These are phyloP conservation scores for Ptychadena robeensis DNA, from an alignment of 2,797 vertebrate species.

Conservation along the genomic window DNA sequence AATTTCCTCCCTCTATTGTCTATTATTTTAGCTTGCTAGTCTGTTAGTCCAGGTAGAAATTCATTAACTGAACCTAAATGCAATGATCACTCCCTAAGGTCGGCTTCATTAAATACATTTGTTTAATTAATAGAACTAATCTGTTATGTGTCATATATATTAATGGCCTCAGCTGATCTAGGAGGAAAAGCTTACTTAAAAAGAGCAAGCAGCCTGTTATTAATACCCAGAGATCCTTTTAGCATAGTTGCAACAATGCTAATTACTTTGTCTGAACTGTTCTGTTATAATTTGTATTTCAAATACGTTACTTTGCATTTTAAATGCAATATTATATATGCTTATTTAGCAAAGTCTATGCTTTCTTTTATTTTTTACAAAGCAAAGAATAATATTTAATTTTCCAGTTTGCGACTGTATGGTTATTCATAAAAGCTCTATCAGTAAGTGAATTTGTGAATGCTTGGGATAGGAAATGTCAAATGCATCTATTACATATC, in stretches of 20 bases:
- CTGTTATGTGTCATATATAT: slow-evolving; percentile 31
- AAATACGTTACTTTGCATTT: neutral
- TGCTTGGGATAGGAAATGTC: too few species aligned
- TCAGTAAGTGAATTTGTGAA: neutral
- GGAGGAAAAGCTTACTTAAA: neutral
- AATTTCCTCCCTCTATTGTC: neutral
- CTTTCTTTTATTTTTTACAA: neutral
- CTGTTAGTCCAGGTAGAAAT: neutral
- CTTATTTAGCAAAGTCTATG: neutral
- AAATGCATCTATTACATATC: too few species aligned
- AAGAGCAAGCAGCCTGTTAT: neutral
- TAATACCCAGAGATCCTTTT: neutral
- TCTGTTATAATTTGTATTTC: neutral
- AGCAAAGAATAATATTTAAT: neutral
- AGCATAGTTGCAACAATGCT: neutral
- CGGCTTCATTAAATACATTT: slow-evolving; percentile 48
- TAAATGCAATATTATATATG: neutral
- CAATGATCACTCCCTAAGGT: slow-evolving; percentile 25
- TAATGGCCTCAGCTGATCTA: slow-evolving; percentile 22
- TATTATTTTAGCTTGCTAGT: slow-evolving; percentile 4
- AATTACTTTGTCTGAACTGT: neutral
- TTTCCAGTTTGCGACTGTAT: neutral
- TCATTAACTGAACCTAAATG: slow-evolving; percentile 30
- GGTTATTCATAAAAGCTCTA: neutral
- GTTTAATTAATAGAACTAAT: slow-evolving; percentile 48